A percentile compares a stretch with the other conserved stretches of the same genome.
Conservation (phyloP, 2,797 vertebrate species). For the Euphonia xanthogaster region DNA sequence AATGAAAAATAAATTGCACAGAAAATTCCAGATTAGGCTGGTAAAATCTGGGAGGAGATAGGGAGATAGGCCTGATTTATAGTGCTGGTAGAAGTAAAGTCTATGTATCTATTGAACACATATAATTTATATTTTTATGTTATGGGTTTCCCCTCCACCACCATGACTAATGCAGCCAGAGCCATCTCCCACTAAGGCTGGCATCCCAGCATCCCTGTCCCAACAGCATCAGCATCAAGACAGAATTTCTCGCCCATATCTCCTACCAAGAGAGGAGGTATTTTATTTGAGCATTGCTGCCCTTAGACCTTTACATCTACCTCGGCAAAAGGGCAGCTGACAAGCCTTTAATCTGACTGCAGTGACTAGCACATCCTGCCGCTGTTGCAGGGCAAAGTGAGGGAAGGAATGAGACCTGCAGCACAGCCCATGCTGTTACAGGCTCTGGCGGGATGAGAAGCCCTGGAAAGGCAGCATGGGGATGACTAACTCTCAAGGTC, state of each 20-base stretch:
- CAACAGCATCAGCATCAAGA: not conserved
- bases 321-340: not conserved
- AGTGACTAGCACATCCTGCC: not conserved
- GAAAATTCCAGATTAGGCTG: not conserved
- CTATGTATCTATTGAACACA: not conserved
- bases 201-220: not conserved
- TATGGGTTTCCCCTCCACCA: not conserved
- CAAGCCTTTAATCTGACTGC: not conserved
- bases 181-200: not conserved
- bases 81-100: not conserved
- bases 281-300: not conserved
- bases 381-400: not conserved
- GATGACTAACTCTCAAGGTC: not conserved
- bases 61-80: not conserved
- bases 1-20: not conserved
- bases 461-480: not conserved
- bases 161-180: not conserved
- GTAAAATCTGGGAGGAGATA: not conserved
- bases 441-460: not conserved
- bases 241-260: not conserved
- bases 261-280: not conserved
- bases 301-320: not conserved
- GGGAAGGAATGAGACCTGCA: not conserved
- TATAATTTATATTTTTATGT: not conserved
- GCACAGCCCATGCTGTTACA: not conserved